Conservation (phyloP, 2,113 vertebrate species). For the Brachyistius frenatus region DNA sequence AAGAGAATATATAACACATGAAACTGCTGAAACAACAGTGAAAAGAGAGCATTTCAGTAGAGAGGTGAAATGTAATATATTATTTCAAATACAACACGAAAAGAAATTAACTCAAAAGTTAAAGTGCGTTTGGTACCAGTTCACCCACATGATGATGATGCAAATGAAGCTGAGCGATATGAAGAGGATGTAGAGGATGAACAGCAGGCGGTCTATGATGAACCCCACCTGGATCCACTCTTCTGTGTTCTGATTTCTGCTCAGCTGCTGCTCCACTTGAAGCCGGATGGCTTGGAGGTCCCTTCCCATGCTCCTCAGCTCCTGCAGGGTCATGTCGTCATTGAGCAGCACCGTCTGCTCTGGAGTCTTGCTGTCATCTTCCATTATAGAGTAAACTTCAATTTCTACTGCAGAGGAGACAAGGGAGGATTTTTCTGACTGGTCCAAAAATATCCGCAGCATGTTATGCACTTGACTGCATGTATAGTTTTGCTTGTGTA, state of each 20-base stretch:
- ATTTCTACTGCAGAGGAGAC: slow-evolving; percentile 12
- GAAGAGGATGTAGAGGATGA: slow-evolving; percentile 79
- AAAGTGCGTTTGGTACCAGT: slow-evolving; percentile 26
- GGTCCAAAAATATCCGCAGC: not conserved
- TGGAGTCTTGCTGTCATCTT: not conserved
- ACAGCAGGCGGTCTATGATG: slow-evolving; percentile 81
- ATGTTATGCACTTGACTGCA: no score
- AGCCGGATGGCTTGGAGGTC: slow-evolving; percentile 64
- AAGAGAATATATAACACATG: not conserved
- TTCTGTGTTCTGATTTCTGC: slow-evolving; percentile 27
- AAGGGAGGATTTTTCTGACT: not conserved
- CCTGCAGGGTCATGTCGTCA: slow-evolving; percentile 44
- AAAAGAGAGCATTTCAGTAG: no score
- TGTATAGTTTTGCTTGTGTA: not conserved
- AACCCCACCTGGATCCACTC: slow-evolving; percentile 81
- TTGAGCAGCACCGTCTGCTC: slow-evolving; percentile 5
- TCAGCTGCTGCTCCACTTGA: slow-evolving; percentile 58
- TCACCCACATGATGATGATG: slow-evolving; percentile 76
- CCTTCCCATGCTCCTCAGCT: slow-evolving; percentile 66
- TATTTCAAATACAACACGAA: no score
- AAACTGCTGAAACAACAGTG: not conserved
- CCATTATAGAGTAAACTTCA: rapidly evolving
- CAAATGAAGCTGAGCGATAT: slow-evolving; percentile 78
- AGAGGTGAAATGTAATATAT: no score
- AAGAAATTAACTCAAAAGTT: not conserved